These are phyloP conservation scores for Thecocarcelia acutangulata DNA, from an alignment of 2,888 invertebrate genomes.

Conservation along the genomic window DNA sequence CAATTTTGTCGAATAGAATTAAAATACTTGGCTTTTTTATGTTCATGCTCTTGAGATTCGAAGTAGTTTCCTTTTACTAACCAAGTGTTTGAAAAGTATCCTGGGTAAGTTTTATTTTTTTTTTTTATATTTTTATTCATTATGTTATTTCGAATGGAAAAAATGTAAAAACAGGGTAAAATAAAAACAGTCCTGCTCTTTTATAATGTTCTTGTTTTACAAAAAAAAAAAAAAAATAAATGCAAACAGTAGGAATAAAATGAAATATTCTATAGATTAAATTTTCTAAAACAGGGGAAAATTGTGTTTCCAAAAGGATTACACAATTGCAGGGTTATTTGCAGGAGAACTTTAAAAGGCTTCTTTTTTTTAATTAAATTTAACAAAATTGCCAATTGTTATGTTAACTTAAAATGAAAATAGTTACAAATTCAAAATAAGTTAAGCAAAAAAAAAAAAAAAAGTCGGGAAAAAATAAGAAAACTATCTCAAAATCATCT, in stretches of 20 bases:
- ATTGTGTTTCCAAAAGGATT: not conserved
- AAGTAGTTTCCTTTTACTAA: slow-evolving; percentile 49
- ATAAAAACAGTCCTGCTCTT: slow-evolving; percentile 16
- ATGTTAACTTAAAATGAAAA: not conserved
- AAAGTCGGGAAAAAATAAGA: no score
- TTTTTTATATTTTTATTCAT: not conserved
- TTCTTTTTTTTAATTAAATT: slow-evolving; percentile 43
- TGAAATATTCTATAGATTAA: not conserved
- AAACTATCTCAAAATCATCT: no score
- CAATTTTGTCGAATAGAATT: slow-evolving; percentile 10
- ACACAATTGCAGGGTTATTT: slow-evolving; percentile 12
- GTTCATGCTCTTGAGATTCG: slow-evolving; percentile 27
- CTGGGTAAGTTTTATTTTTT: slow-evolving; percentile 5
- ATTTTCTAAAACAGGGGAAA: slow-evolving; percentile 21
- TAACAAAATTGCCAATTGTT: not conserved
- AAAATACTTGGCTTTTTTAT: slow-evolving; percentile 10
- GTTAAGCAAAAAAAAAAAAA: no score
- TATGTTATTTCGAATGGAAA: slow-evolving; percentile 8
- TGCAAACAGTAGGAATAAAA: slow-evolving; percentile 4
- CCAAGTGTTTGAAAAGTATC: slow-evolving; percentile 26
- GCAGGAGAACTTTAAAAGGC: slow-evolving; percentile 14
- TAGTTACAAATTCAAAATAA: not conserved
- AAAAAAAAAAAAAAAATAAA: slow-evolving; percentile 6
- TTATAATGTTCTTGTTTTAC: slow-evolving; percentile 22
- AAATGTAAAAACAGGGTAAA: slow-evolving; percentile 11